A percentile compares a stretch with the other conserved stretches of the same genome.
phyloP scores from a whole-genome alignment of 1,140 invertebrate species.

The Zaprionus capensis region DNA sequence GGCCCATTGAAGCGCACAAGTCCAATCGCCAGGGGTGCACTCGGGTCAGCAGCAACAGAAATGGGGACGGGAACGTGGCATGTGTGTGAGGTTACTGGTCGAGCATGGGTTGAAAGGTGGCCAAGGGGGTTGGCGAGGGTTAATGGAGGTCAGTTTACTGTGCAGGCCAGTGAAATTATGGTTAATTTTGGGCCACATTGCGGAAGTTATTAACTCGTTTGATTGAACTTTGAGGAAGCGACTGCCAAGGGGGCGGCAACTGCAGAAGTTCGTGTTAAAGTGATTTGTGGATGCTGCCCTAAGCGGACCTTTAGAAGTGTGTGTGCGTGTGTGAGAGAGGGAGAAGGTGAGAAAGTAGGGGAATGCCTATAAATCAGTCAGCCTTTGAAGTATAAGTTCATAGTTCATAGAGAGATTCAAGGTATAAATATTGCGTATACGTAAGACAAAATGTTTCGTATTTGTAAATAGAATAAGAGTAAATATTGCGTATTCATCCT shows the following conservation, averaged over 20 bases:
- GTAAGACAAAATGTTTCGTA: neutral
- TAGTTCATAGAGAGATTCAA: no score
- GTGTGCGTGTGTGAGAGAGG: neutral
- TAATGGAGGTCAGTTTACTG: conserved; percentile 69
- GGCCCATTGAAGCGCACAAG: conserved; percentile 48
- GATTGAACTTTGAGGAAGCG: conserved; percentile 64
- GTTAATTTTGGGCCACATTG: conserved; percentile 72
- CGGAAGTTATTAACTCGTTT: conserved; percentile 77
- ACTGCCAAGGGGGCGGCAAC: conserved; percentile 25
- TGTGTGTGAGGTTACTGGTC: neutral
- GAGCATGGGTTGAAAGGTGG: neutral
- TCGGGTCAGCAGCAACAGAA: neutral
- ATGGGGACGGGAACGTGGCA: neutral
- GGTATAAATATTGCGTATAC: neutral
- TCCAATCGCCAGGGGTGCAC: conserved; percentile 20
- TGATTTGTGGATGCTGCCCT: conserved; percentile 31
- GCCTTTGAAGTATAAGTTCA: neutral
- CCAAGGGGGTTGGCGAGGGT: neutral
- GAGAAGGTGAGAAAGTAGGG: neutral
- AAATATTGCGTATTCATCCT: neutral
- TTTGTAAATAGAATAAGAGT: no score
- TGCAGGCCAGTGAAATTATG: conserved; percentile 52
- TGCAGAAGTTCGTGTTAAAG: conserved; percentile 19
- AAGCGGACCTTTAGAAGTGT: neutral
- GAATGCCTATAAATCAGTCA: neutral